These are phyloP conservation scores for Nemotelus pantherinus DNA, from an alignment of 2,888 invertebrate species.

Conservation along the genomic window DNA sequence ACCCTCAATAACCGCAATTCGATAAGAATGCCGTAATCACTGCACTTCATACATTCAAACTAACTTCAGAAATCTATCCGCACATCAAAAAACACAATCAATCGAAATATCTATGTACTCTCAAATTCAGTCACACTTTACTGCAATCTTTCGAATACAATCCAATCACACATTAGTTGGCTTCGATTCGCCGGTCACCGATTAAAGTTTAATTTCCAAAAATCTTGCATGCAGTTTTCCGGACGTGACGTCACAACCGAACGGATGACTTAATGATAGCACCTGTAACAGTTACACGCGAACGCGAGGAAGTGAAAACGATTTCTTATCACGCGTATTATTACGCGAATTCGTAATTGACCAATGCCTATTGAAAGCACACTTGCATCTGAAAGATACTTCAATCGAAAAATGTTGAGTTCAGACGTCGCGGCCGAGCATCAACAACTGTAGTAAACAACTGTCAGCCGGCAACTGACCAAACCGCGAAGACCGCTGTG, in stretches of 20 bases:
- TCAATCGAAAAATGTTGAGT: too few relatives aligned
- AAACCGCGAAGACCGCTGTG: slow-evolving; percentile 17
- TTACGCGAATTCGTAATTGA: slow-evolving; percentile 5
- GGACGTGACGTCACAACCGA: slow-evolving; percentile 27
- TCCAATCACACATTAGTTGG: too few relatives aligned
- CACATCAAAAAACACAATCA: too few relatives aligned
- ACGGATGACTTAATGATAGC: background rate
- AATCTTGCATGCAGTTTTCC: background rate
- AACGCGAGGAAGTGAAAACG: slow-evolving; percentile 1
- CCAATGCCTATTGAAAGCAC: too few relatives aligned
- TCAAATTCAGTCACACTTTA: too few relatives aligned
- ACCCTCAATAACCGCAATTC: too few relatives aligned
- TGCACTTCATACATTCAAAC: too few relatives aligned
- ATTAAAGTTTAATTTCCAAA: background rate
- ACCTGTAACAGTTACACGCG: background rate
- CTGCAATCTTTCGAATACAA: too few relatives aligned
- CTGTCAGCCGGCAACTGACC: slow-evolving; percentile 43
- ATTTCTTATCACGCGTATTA: background rate
- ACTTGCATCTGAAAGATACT: too few relatives aligned
- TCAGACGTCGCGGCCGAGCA: background rate
- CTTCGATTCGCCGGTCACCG: background rate
- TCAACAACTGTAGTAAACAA: slow-evolving; percentile 25
- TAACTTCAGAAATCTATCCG: too few relatives aligned
- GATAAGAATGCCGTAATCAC: too few relatives aligned
- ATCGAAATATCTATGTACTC: too few relatives aligned